phyloP scores from a whole-genome alignment of 2,113 vertebrate species.

The Romanogobio albipinnatus region DNA sequence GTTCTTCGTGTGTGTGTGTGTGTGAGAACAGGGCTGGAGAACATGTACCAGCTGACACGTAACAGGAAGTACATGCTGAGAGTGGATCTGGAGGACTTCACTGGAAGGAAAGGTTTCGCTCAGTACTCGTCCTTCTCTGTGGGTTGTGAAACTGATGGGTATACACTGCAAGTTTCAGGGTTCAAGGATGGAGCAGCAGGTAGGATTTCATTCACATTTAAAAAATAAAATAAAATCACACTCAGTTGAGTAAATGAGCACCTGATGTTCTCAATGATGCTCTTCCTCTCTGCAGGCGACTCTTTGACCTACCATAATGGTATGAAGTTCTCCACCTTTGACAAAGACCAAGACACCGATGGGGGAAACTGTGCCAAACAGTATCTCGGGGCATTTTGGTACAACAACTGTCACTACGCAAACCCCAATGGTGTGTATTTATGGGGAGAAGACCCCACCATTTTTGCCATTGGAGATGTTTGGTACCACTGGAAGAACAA shows the following conservation, averaged over 20 bases:
- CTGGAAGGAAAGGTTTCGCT: too few species aligned
- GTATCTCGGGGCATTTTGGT: conserved; percentile 79
- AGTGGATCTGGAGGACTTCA: too few species aligned
- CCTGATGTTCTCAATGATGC: neutral
- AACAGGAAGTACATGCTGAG: too few species aligned
- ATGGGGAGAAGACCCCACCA: too few species aligned
- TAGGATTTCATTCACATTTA: conserved; percentile 36
- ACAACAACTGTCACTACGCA: conserved; percentile 68
- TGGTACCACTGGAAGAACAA: too few species aligned
- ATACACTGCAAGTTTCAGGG: conserved; percentile 70
- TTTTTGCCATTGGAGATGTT: too few species aligned
- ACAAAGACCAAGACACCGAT: conserved; percentile 77
- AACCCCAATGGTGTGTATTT: conserved; percentile 67
- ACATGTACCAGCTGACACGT: too few species aligned
- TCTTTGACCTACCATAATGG: conserved; percentile 70
- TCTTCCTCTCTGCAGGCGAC: conserved; percentile 67
- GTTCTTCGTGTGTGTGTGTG: too few species aligned
- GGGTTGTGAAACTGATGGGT: conserved; percentile 69
- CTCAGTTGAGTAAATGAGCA: too few species aligned
- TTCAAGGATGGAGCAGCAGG: conserved; percentile 79
- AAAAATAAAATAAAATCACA: neutral
- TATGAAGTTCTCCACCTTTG: conserved; percentile 82
- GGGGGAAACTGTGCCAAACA: conserved; percentile 72
- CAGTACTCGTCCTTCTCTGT: too few species aligned
- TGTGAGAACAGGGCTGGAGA: too few species aligned